Evolutionary conservation across 2,113 vertebrate species (phyloP).

Genomic region (Onychostruthus taczanowskii): DNA sequence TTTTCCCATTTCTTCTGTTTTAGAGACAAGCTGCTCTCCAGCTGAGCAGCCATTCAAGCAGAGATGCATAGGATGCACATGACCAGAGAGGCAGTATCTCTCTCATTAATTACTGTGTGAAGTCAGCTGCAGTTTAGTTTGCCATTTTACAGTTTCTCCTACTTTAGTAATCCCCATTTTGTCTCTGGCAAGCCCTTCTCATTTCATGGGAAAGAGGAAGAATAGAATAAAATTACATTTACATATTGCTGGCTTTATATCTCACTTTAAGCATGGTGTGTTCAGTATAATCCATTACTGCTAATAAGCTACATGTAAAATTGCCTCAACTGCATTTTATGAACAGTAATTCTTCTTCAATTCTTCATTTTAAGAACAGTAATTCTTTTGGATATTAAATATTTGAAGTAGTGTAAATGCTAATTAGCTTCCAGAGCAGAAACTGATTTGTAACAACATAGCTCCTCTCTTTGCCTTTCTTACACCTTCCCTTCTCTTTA

Average conservation of each 20-base stretch:
- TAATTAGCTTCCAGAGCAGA: not conserved
- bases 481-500: not conserved
- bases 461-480: not conserved
- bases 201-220: not conserved
- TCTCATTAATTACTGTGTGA: not conserved
- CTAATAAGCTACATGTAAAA: not conserved
- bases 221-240: not conserved
- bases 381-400: conserved; percentile 4
- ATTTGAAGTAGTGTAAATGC: not conserved
- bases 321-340: not conserved
- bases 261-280: not conserved
- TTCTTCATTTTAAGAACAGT: not conserved
- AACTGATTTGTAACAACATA: not conserved
- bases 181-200: not conserved
- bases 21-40: not conserved
- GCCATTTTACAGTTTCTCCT: conserved; percentile 5
- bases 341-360: not conserved
- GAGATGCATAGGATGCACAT: not conserved
- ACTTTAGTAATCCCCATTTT: not conserved
- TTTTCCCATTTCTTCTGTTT: not conserved
- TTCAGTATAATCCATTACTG: not conserved
- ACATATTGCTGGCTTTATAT: not conserved
- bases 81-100: not conserved
- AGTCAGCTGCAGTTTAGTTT: not conserved
- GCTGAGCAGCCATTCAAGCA: not conserved